Evolutionary conservation across 2,797 vertebrate genomes (phyloP), one percentile per base, ranked within the genome.

Genomic region (Sebastes vulpes): DNA sequence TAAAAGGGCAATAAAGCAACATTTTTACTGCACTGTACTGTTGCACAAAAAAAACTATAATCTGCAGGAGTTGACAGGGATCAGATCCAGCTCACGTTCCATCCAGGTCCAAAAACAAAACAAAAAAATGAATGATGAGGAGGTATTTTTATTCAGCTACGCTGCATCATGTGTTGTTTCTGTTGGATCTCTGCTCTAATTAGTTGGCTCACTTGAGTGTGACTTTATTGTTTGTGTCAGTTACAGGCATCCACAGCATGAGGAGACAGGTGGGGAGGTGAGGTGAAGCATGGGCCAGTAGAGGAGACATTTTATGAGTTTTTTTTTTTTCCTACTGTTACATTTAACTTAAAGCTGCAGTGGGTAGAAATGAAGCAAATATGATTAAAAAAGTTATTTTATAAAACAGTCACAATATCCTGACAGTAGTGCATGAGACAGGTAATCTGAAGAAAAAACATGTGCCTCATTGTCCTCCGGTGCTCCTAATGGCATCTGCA

Each of bases 211-310:
- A 6, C 50, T 69, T 35, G 29, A 69, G 46, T 25, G 29, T 72
- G 61, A 48, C 54, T 75, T 65, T n/a, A 26, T 56, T 38, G 46
- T 68, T 72, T 46, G 57, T 50, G 53, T 79, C 58, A 58, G 11
- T 72, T 59, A n/a, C 31, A 78, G 29, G 6, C 20, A 46, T 1
- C 16, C 59, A 20, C 48, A 71, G 23, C 28, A 9, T 38, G 50
- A 20, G 46, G 31, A 78, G 31, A 26, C 50, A 57, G 53, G 54
- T 18, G 54, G 53, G 20, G 25, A 3, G 21, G 9, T 11, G 67
- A 26, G 67, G 9, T 16, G 48, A 50, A 26, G 25, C 20, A 0
- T 14, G 16, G 23, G 32, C 20, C 50, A 58, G 10, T 4, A n/a
- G 54, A 82, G 32, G 21, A 63, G 20, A 35, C 32, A 38, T 23